phyloP scores from a whole-genome alignment of 2,113 vertebrate genomes.

The Pedetes capensis region DNA sequence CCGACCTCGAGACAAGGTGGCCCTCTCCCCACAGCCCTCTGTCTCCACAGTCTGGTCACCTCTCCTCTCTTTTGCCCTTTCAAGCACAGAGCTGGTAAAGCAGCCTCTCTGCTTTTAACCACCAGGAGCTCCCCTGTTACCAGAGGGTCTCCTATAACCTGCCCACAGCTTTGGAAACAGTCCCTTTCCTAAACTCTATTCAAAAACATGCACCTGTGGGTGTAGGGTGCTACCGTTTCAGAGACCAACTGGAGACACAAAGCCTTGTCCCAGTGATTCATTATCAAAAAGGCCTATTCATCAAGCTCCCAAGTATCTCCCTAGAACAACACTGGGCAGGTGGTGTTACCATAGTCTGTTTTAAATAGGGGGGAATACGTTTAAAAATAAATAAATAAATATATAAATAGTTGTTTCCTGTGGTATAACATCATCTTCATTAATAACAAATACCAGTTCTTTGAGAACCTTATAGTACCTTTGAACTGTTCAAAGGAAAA shows the following conservation, averaged over 20 bases:
- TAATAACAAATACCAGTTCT: constrained; percentile 29
- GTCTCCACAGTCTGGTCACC: neutral
- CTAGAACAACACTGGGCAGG: neutral
- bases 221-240: neutral
- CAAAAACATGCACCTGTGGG: rapidly evolving
- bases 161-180: no score
- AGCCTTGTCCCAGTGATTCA: neutral
- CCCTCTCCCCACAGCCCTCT: neutral
- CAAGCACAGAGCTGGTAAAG: rapidly evolving
- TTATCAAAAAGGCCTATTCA: neutral
- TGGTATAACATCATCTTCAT: neutral
- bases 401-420: neutral
- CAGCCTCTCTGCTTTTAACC: neutral
- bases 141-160: rapidly evolving
- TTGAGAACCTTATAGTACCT: neutral
- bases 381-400: neutral
- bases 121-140: rapidly evolving
- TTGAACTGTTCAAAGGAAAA: constrained; percentile 21
- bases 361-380: rapidly evolving
- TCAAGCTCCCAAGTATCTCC: neutral
- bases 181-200: neutral
- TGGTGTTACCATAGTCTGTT: neutral
- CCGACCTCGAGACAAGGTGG: rapidly evolving
- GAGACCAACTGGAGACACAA: neutral
- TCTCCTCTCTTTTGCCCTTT: neutral